phyloP scores from a whole-genome alignment of 2,113 vertebrate genomes.

The Illadopsis cleaveri region DNA sequence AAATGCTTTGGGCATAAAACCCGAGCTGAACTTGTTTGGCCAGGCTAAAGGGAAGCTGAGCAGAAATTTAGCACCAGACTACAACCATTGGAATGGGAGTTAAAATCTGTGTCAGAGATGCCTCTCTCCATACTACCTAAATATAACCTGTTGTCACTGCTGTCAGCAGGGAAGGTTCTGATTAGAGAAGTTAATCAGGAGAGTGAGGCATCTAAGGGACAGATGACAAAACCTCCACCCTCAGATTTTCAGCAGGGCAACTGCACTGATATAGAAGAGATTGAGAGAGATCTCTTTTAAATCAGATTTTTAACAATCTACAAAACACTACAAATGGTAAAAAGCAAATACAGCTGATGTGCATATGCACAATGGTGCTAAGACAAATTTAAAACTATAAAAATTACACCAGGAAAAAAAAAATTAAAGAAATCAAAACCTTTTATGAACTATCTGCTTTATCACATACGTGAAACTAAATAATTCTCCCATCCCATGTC shows the following conservation, averaged over 20 bases:
- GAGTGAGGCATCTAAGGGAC: background rate
- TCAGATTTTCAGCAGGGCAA: background rate
- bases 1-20: background rate
- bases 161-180: background rate
- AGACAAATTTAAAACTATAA: background rate
- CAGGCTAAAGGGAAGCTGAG: background rate
- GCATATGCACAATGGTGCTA: fast-evolving
- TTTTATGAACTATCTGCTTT: background rate
- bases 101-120: background rate
- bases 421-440: background rate
- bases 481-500: background rate
- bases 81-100: background rate
- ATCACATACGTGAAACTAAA: background rate
- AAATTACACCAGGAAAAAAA: background rate
- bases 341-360: background rate
- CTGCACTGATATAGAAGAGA: background rate
- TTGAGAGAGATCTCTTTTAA: background rate
- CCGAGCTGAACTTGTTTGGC: background rate
- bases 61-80: background rate
- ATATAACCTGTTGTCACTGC: background rate
- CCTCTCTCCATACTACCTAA: background rate
- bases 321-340: background rate
- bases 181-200: background rate
- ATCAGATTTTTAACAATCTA: background rate
- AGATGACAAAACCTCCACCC: background rate